These are phyloP conservation scores for Lindbergichthys nudifrons DNA, from an alignment of 2,797 vertebrate genomes.

Conservation along the genomic window DNA sequence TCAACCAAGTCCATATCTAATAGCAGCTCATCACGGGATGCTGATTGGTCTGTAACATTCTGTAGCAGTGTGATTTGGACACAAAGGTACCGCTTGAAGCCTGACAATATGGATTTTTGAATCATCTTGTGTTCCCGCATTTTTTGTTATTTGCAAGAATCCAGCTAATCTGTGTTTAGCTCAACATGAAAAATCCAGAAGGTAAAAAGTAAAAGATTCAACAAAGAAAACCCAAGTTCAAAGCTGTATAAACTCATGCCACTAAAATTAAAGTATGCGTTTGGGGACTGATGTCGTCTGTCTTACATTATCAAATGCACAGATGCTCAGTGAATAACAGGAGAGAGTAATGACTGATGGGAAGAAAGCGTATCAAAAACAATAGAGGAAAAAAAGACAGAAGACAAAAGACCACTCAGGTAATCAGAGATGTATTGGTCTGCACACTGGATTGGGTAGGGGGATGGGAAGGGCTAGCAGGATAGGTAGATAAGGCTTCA, in stretches of 20 bases:
- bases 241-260: background rate
- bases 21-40: too few relatives aligned
- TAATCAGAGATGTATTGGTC: constrained; percentile 50
- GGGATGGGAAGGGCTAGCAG: constrained; percentile 11
- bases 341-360: background rate
- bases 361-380: background rate
- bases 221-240: constrained; percentile 11
- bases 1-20: too few relatives aligned
- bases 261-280: background rate
- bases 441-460: constrained; percentile 41
- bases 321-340: background rate
- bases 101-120: too few relatives aligned
- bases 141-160: too few relatives aligned
- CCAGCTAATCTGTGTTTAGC: background rate
- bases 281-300: background rate
- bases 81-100: too few relatives aligned
- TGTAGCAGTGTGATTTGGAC: too few relatives aligned
- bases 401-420: constrained; percentile 25
- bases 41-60: too few relatives aligned
- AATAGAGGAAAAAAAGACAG: background rate
- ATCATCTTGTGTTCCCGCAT: too few relatives aligned
- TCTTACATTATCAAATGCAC: constrained; percentile 3
- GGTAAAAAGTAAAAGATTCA: background rate
- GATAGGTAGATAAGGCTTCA: constrained; percentile 31
- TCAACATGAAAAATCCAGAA: constrained; percentile 5